phyloP scores from a whole-genome alignment of 2,888 invertebrate genomes.

The Falcaria lacertinaria region DNA sequence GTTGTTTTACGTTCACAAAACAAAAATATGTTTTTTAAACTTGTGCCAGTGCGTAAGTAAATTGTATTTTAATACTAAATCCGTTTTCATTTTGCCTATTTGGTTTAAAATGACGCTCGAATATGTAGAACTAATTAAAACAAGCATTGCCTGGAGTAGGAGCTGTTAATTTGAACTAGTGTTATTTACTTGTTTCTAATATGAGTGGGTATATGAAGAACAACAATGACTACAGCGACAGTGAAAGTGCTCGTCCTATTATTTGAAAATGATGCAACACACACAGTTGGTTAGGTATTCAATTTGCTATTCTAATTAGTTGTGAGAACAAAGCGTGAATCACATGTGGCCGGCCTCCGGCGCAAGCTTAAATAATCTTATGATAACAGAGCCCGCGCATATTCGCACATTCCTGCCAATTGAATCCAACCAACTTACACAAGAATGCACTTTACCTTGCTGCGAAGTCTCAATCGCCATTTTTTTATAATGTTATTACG shows the following conservation, averaged over 20 bases:
- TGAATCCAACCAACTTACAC: constrained; percentile 62
- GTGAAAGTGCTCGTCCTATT: constrained; percentile 23
- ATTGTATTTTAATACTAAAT: too few species aligned
- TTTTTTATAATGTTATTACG: constrained; percentile 65
- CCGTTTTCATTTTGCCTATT: background rate
- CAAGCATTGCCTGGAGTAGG: too few species aligned
- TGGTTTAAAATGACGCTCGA: too few species aligned
- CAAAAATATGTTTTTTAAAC: too few species aligned
- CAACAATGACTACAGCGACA: constrained; percentile 8
- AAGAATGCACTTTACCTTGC: constrained; percentile 73
- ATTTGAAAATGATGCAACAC: constrained; percentile 23
- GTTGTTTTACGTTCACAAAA: too few species aligned
- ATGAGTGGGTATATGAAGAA: background rate
- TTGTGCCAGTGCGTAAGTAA: too few species aligned
- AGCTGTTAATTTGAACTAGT: too few species aligned
- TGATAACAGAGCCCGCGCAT: constrained; percentile 37
- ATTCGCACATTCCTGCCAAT: constrained; percentile 72
- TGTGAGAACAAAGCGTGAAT: constrained; percentile 39
- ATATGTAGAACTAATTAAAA: background rate
- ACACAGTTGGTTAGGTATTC: constrained; percentile 16
- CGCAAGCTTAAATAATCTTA: constrained; percentile 18
- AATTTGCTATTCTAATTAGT: constrained; percentile 31
- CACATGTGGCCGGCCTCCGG: constrained; percentile 21
- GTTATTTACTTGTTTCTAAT: background rate
- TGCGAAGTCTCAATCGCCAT: constrained; percentile 63